phyloP scores from a whole-genome alignment of 2,797 vertebrate genomes.

The Paramormyrops hopkinsi region DNA sequence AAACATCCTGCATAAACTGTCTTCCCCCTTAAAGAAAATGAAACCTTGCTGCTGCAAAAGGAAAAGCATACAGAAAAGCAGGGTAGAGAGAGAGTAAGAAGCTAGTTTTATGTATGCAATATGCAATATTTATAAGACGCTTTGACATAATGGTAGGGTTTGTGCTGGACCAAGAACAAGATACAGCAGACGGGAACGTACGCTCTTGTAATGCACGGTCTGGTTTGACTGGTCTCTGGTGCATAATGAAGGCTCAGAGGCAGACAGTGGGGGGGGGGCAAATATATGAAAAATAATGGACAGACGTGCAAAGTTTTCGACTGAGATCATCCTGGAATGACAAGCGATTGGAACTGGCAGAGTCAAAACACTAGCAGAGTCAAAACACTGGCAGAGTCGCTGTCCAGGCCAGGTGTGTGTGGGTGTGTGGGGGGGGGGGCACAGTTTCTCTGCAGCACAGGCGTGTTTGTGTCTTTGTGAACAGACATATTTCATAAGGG shows the following conservation, averaged over 20 bases:
- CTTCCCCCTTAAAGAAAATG: constrained; percentile 43
- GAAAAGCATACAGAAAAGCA: constrained; percentile 19
- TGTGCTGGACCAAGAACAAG: constrained; percentile 31
- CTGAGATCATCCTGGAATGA: not conserved
- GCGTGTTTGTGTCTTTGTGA: not conserved
- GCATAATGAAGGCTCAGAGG: constrained; percentile 46
- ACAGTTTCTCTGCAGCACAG: not conserved
- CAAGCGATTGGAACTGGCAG: not conserved
- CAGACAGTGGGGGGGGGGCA: constrained; percentile 17
- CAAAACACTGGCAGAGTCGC: not conserved
- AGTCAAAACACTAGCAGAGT: not conserved
- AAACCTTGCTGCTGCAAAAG: constrained; percentile 29
- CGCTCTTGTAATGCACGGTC: constrained; percentile 9
- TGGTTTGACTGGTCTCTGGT: constrained; percentile 44
- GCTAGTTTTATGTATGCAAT: constrained; percentile 37
- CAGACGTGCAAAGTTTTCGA: not conserved
- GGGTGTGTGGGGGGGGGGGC: not conserved
- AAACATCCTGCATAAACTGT: constrained; percentile 43
- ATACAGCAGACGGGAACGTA: constrained; percentile 18
- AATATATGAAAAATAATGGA: not conserved
- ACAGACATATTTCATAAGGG: not conserved
- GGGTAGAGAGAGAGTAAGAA: constrained; percentile 25
- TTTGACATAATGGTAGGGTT: not conserved
- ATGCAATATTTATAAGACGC: constrained; percentile 32
- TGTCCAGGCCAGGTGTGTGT: not conserved